phyloP scores from a whole-genome alignment of 2,797 vertebrate genomes.

The Epinephelus coioides region DNA sequence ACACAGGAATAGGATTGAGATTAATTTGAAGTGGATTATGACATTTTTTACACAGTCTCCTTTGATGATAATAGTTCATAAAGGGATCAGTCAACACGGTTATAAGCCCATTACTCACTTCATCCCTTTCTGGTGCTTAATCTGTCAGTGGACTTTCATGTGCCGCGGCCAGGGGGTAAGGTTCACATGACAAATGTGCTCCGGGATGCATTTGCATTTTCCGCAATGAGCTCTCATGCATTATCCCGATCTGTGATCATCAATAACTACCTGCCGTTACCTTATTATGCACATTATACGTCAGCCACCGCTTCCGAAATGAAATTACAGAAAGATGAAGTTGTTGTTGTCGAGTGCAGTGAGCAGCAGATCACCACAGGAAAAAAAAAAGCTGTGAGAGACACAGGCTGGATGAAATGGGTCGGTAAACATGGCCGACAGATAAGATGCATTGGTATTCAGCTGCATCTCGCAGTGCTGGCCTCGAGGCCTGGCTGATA shows the following conservation, averaged over 20 bases:
- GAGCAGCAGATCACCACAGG: conserved; percentile 40
- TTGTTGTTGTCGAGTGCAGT: conserved; percentile 53
- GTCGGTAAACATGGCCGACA: conserved; percentile 63
- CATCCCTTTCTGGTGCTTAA: conserved; percentile 42
- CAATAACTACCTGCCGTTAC: conserved; percentile 60
- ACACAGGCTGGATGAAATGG: conserved; percentile 47
- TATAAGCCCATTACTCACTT: conserved; percentile 66
- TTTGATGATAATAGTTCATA: conserved; percentile 72
- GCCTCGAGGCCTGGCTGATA: conserved; percentile 65
- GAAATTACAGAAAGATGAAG: conserved; percentile 66
- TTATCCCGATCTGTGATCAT: conserved; percentile 48
- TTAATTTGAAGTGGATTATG: conserved; percentile 72
- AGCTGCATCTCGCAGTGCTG: conserved; percentile 37
- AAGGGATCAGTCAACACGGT: conserved; percentile 69
- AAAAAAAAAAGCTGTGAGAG: conserved; percentile 32
- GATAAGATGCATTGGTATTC: conserved; percentile 80
- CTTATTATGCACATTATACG: conserved; percentile 58
- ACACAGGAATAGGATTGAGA: conserved; percentile 51
- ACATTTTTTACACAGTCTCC: conserved; percentile 56
- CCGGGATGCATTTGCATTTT: conserved; percentile 52
- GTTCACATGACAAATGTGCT: conserved; percentile 50
- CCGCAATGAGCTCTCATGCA: conserved; percentile 29
- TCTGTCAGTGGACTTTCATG: conserved; percentile 55
- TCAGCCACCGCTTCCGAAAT: conserved; percentile 52
- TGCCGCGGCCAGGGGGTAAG: conserved; percentile 19